Evolutionary conservation across 2,113 vertebrate genomes (phyloP), one percentile per base, ranked within the genome.

Genomic region (Australoheros scitulus): DNA sequence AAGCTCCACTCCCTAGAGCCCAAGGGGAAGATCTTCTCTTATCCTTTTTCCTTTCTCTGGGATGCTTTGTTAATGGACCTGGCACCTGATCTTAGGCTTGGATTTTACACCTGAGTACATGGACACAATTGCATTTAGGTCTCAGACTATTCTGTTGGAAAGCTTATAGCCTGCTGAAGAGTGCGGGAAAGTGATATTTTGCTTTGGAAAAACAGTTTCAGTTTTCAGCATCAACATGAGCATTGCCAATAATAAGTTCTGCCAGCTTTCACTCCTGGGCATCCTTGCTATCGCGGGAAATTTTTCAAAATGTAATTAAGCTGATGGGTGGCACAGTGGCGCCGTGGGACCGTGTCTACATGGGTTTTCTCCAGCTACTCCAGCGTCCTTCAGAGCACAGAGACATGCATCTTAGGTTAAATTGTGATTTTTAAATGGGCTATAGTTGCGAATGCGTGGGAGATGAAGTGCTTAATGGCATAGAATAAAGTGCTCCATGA

Each of bases 61-160:
- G 87, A 85, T 11, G 79, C 72, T 78, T 80, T 87, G 82, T 91
- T 88, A 88, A 93, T 91, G 92, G 82, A 82, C 52, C 50, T 83
- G 89, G 84, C 85, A 92, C 89, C 78, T 92, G 90, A 92, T 92
- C 79, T 88, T 20, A 82, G 85, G 85, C 55, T 80, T 60, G 84
- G 43, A 89, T 80, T 91, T 93, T 64, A 90, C 86, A 92, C 87
- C 86, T 79, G 80, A 91, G 82, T 65, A 79, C 83, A 83, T 89
- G 87, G 58, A 72, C 77, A 81, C 85, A 76, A 87, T 89, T 89
- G 87, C 77, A 80, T 87, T 88, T 78, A 76, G 61, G 50, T 86
- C 65, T 74, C 61, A 77, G 79, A 56, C 63, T 77, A 24, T 81
- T 89, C 61, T 64, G 57, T 58, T 43, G 52, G 80, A 47, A 82